phyloP scores from a whole-genome alignment of 2,113 vertebrate genomes.

The Pelmatolapia mariae region DNA sequence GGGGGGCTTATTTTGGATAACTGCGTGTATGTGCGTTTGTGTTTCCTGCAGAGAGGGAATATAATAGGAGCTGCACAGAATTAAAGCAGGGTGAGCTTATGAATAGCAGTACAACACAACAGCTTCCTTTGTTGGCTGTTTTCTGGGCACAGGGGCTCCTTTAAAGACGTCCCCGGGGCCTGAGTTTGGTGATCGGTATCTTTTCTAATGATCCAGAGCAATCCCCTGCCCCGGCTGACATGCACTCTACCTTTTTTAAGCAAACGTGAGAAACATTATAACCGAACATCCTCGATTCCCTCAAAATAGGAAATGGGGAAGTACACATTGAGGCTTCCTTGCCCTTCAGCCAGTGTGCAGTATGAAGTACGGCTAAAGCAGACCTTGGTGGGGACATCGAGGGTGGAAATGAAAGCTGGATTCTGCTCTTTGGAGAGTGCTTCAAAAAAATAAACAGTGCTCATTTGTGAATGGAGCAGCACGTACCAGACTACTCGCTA shows the following conservation, averaged over 20 bases:
- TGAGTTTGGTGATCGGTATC: not conserved
- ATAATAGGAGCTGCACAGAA: slow-evolving; percentile 45
- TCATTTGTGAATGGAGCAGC: slow-evolving; percentile 48
- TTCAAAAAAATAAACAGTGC: not conserved
- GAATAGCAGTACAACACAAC: slow-evolving; percentile 37
- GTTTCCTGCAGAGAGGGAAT: slow-evolving; percentile 30
- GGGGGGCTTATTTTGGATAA: not conserved
- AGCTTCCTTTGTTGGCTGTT: slow-evolving; percentile 53
- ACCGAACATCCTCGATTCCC: not conserved
- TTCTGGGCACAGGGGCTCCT: not conserved
- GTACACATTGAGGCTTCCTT: not conserved
- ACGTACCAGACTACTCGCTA: not conserved
- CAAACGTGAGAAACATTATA: not conserved
- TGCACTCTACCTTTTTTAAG: not conserved
- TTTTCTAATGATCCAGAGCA: not conserved
- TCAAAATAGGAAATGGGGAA: not conserved
- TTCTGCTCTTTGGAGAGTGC: slow-evolving; percentile 33
- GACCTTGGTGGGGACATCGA: slow-evolving; percentile 4
- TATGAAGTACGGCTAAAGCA: not conserved
- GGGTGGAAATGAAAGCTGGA: slow-evolving; percentile 37
- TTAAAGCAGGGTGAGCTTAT: slow-evolving; percentile 28
- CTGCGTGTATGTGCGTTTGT: not conserved
- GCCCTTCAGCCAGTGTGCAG: not conserved
- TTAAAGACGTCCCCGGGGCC: slow-evolving; percentile 19
- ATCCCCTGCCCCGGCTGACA: not conserved